phyloP scores from a whole-genome alignment of 2,888 invertebrate genomes.

The Dryobota labecula region DNA sequence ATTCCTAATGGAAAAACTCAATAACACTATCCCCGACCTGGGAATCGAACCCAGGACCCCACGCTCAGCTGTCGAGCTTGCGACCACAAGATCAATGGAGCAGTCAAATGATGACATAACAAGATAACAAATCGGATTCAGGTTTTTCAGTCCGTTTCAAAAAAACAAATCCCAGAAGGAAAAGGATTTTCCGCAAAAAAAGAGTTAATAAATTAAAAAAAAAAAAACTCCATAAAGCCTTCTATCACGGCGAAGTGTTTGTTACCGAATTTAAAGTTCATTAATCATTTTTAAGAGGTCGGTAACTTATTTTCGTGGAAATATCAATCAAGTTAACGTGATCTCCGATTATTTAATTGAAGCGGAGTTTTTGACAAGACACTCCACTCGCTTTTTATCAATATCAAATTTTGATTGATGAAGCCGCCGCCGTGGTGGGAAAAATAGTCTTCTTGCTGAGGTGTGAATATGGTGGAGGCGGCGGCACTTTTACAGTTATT shows the following conservation, averaged over 20 bases:
- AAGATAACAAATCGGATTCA: not conserved
- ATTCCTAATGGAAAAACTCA: too few relatives aligned
- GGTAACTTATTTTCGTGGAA: slow-evolving; percentile 62
- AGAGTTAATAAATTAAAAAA: slow-evolving; percentile 40
- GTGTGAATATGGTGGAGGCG: slow-evolving; percentile 9
- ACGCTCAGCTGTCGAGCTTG: too few relatives aligned
- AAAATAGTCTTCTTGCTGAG: slow-evolving; percentile 15
- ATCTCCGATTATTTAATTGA: slow-evolving; percentile 69
- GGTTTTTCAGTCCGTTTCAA: not conserved
- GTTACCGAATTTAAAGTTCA: slow-evolving; percentile 63
- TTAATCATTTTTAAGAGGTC: slow-evolving; percentile 66
- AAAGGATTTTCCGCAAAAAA: slow-evolving; percentile 10
- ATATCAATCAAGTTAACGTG: slow-evolving; percentile 69
- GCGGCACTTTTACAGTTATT: not conserved
- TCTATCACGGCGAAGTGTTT: slow-evolving; percentile 45
- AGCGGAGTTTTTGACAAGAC: slow-evolving; percentile 68
- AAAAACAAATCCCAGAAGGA: too few relatives aligned
- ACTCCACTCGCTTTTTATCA: slow-evolving; percentile 64
- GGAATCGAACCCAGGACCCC: too few relatives aligned
- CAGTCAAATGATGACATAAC: too few relatives aligned
- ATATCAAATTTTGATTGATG: slow-evolving; percentile 69
- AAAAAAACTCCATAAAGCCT: slow-evolving; percentile 32
- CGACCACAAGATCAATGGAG: too few relatives aligned
- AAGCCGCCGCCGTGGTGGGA: slow-evolving; percentile 1
- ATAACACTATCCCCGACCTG: too few relatives aligned